A percentile compares a stretch with the other conserved stretches of the same genome.
phyloP scores from a whole-genome alignment of 1,140 invertebrate genomes.

The Lasioglossum albipes region DNA sequence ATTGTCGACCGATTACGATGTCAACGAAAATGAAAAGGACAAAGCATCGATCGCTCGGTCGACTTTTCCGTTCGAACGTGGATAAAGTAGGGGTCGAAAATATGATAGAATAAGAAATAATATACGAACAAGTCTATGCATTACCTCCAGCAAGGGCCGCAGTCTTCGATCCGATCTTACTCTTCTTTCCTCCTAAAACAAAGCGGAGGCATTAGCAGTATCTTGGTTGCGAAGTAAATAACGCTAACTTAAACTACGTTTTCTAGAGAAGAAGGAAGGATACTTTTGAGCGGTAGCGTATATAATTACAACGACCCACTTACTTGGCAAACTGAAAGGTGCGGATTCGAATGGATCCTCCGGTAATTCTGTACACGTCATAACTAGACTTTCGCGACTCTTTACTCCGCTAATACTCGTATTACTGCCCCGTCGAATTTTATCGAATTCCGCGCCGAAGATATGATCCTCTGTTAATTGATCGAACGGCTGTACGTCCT shows the following conservation, averaged over 20 bases:
- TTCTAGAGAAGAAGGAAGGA: too few species aligned
- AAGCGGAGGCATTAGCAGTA: not conserved
- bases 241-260: too few species aligned
- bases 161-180: conserved; percentile 81
- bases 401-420: conserved; percentile 91
- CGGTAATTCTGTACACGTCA: conserved; percentile 84
- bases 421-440: conserved; percentile 89
- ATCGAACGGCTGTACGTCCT: conserved; percentile 86
- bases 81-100: conserved; percentile 32
- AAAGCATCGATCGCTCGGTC: conserved; percentile 1
- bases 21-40: not conserved
- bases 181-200: conserved; percentile 78
- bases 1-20: conserved; percentile 1
- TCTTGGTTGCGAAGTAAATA: too few species aligned
- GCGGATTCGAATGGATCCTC: conserved; percentile 91
- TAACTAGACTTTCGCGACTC: conserved; percentile 87
- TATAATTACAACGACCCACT: conserved; percentile 48
- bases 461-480: conserved; percentile 91
- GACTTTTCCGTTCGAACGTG: not conserved
- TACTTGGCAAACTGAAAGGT: conserved; percentile 88
- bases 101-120: conserved; percentile 39
- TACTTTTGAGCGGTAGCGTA: too few species aligned
- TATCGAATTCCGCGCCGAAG: conserved; percentile 93
- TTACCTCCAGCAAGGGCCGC: conserved; percentile 83
- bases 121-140: conserved; percentile 80